phyloP scores from a whole-genome alignment of 1,140 invertebrate species.

The Pogonus chalceus region DNA sequence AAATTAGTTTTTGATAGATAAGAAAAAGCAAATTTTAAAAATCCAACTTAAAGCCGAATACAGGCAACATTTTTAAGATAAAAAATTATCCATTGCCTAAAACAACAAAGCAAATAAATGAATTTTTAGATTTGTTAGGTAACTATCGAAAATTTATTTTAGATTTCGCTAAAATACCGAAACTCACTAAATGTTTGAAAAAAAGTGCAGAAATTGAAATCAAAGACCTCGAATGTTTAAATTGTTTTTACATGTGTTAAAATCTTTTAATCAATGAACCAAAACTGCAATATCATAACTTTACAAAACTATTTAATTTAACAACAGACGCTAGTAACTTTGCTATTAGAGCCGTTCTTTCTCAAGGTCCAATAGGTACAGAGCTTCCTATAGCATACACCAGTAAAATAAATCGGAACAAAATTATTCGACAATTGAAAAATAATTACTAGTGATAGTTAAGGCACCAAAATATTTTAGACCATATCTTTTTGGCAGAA shows the following conservation, averaged over 20 bases:
- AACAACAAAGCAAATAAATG: too few relatives aligned
- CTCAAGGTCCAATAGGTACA: conserved; percentile 14
- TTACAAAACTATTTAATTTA: conserved; percentile 14
- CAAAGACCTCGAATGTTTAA: too few relatives aligned
- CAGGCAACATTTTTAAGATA: conserved; percentile 23
- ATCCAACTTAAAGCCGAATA: conserved; percentile 18
- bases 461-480: conserved; percentile 34
- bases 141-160: conserved; percentile 31
- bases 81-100: too few relatives aligned
- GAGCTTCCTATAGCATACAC: conserved; percentile 10
- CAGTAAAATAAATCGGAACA: conserved; percentile 12
- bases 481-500: conserved; percentile 25
- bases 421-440: conserved; percentile 25
- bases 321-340: conserved; percentile 16
- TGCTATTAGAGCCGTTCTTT: conserved; percentile 16
- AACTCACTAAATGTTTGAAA: too few relatives aligned
- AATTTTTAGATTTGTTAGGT: conserved; percentile 26
- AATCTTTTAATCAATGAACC: conserved; percentile 13
- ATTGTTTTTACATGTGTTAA: conserved; percentile 18
- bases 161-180: conserved; percentile 19
- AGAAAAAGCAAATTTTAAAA: conserved; percentile 10
- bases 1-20: too few relatives aligned
- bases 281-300: conserved; percentile 21
- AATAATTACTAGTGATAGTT: conserved; percentile 30
- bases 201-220: too few relatives aligned